Evolutionary conservation across 2,113 vertebrate species (phyloP).

Genomic region (Sarotherodon lohbergeri): DNA sequence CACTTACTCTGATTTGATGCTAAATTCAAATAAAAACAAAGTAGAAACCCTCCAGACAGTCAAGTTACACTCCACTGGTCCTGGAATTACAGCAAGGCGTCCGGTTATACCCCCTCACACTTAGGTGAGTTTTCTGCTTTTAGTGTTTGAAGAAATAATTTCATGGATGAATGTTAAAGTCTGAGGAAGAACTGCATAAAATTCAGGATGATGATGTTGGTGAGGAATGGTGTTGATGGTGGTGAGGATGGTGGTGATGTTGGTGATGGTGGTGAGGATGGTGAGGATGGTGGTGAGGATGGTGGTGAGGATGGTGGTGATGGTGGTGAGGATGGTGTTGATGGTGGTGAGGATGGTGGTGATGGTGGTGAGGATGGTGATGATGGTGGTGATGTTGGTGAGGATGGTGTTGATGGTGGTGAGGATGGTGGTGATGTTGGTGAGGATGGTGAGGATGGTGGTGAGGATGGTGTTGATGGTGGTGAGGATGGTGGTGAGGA

Average conservation of each 20-base stretch:
- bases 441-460: accelerated
- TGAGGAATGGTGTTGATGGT: accelerated
- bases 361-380: accelerated
- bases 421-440: accelerated
- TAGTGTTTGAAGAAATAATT: neutral
- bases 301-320: accelerated
- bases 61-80: neutral
- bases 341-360: accelerated
- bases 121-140: neutral
- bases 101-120: neutral
- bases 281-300: accelerated
- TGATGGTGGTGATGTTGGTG: accelerated
- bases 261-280: accelerated
- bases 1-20: accelerated
- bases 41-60: neutral
- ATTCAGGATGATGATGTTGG: neutral
- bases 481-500: accelerated
- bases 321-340: accelerated
- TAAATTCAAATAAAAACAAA: neutral
- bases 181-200: neutral
- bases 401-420: accelerated
- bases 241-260: accelerated
- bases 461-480: accelerated
- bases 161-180: neutral
- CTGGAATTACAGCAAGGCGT: neutral